A percentile compares a stretch with the other conserved stretches of the same genome.
Evolutionary conservation across 2,888 invertebrate genomes (phyloP).

Genomic region (Plagodis pulveraria): DNA sequence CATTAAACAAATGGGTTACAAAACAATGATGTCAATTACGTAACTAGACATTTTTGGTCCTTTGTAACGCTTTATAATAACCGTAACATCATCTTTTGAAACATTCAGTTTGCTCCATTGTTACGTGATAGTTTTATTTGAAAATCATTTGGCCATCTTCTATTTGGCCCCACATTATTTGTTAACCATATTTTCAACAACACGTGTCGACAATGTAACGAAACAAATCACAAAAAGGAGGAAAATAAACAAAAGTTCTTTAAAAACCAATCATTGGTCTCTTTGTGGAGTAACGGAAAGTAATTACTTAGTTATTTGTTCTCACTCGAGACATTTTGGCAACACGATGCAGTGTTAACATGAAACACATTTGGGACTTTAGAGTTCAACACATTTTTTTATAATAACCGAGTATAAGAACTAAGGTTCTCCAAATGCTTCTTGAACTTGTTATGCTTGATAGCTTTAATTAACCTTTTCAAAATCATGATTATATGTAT

Average conservation of each 20-base stretch:
- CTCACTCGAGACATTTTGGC: conserved; percentile 16
- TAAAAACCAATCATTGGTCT: conserved; percentile 25
- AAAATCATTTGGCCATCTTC: conserved; percentile 26
- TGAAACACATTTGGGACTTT: conserved; percentile 26
- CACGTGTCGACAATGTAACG: conserved; percentile 10
- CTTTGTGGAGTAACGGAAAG: conserved; percentile 23
- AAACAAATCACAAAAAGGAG: conserved; percentile 6
- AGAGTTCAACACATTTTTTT: conserved; percentile 2
- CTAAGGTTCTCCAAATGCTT: too few species aligned
- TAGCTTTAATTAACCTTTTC: too few species aligned
- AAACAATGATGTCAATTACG: background rate
- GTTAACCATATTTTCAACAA: conserved; percentile 14
- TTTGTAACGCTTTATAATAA: background rate
- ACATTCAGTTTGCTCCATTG: background rate
- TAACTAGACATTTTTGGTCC: background rate
- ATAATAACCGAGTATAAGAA: too few species aligned
- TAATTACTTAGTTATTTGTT: conserved; percentile 19
- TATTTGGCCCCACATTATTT: background rate
- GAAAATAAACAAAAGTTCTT: conserved; percentile 16
- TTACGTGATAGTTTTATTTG: conserved; percentile 27
- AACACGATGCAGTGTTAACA: conserved; percentile 15
- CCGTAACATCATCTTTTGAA: too few species aligned
- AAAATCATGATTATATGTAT: too few species aligned
- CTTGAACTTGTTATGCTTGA: too few species aligned
- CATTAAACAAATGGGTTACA: too few species aligned